Evolutionary conservation across 2,888 invertebrate species (phyloP).

Genomic region (Drosophila rellima): DNA sequence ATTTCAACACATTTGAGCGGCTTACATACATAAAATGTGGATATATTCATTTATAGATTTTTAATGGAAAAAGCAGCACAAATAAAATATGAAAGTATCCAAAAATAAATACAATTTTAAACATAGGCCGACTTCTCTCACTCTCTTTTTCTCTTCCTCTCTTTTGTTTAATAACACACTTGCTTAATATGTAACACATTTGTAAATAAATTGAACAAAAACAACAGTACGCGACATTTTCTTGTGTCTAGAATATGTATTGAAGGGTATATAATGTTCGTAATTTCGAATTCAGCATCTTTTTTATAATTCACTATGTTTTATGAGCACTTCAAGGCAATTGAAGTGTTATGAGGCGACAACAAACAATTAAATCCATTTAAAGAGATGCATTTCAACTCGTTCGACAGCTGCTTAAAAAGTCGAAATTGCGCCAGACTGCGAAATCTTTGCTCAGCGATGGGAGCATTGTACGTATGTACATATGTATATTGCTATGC

Average conservation of each 20-base stretch:
- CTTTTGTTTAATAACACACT: neutral
- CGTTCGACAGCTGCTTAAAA: constrained; percentile 42
- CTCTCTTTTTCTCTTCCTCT: neutral
- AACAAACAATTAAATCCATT: constrained; percentile 38
- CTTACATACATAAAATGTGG: neutral
- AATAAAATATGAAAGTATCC: constrained; percentile 26
- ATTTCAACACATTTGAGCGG: constrained; percentile 10
- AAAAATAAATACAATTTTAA: constrained; percentile 41
- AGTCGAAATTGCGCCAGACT: constrained; percentile 58
- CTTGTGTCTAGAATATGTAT: neutral
- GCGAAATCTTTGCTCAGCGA: constrained; percentile 30
- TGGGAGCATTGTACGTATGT: constrained; percentile 46
- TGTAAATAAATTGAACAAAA: no score
- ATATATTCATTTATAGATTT: constrained; percentile 17
- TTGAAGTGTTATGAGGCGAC: constrained; percentile 18
- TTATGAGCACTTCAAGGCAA: constrained; percentile 12
- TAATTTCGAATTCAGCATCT: neutral
- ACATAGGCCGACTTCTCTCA: constrained; percentile 15
- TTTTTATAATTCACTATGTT: constrained; percentile 12
- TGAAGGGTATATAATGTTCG: constrained; percentile 9
- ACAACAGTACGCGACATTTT: no score
- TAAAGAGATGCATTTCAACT: constrained; percentile 14
- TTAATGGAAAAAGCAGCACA: constrained; percentile 18
- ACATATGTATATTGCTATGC: neutral
- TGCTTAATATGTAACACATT: no score